phyloP scores from a whole-genome alignment of 2,113 vertebrate species.

The Ranitomeya imitator region DNA sequence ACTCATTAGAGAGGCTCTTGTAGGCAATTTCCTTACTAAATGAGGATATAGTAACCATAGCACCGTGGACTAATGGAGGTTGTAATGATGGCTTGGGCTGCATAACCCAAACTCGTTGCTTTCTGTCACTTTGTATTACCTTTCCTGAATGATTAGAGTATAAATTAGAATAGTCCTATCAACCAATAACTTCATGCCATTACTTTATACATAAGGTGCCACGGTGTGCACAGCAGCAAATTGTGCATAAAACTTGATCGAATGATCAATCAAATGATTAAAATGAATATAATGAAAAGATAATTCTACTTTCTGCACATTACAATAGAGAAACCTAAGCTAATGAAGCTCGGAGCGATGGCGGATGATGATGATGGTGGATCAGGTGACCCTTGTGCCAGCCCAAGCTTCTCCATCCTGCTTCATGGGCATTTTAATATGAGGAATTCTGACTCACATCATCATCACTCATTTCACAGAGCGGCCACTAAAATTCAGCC shows the following conservation, averaged over 20 bases:
- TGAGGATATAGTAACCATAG: slow-evolving; percentile 21
- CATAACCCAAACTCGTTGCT: slow-evolving; percentile 47
- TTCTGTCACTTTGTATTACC: slow-evolving; percentile 60
- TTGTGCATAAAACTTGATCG: slow-evolving; percentile 47
- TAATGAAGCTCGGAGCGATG: slow-evolving; percentile 37
- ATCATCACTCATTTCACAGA: slow-evolving; percentile 29
- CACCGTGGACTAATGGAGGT: slow-evolving; percentile 49
- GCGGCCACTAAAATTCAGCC: not conserved
- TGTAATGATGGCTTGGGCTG: slow-evolving; percentile 57
- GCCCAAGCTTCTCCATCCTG: slow-evolving; percentile 33
- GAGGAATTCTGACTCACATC: slow-evolving; percentile 12
- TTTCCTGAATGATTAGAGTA: slow-evolving; percentile 43
- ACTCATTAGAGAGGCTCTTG: slow-evolving; percentile 49
- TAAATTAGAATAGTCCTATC: slow-evolving; percentile 50
- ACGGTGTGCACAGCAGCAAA: slow-evolving; percentile 21
- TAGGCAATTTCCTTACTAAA: slow-evolving; percentile 57
- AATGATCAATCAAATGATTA: slow-evolving; percentile 52
- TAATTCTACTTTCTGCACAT: slow-evolving; percentile 44
- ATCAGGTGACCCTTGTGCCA: slow-evolving; percentile 40
- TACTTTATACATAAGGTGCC: slow-evolving; percentile 36
- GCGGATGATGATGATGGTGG: not conserved
- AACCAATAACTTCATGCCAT: slow-evolving; percentile 49
- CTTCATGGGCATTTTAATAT: slow-evolving; percentile 15
- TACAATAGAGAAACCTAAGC: slow-evolving; percentile 44
- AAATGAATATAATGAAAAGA: slow-evolving; percentile 48